These are phyloP conservation scores for Alentia gelatinosa DNA, from an alignment of 2,888 invertebrate species.

Conservation along the genomic window DNA sequence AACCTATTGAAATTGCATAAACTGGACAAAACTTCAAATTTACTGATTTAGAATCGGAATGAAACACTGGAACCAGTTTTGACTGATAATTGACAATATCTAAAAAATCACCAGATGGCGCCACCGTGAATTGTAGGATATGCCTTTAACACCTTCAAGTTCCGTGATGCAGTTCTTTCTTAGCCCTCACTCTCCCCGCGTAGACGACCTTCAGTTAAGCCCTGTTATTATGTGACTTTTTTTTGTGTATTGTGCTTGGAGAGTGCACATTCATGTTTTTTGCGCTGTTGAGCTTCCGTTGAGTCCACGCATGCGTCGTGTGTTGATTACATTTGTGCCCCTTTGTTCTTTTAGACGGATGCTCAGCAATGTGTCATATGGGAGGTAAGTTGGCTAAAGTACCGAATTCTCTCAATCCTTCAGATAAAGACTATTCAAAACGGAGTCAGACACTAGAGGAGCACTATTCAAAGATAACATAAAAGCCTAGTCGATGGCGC, in stretches of 20 bases:
- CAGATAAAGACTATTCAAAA: neutral
- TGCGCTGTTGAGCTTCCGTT: neutral
- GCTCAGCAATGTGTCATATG: constrained; percentile 21
- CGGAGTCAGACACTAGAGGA: neutral
- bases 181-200: neutral
- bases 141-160: too few species aligned
- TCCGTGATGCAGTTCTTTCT: neutral
- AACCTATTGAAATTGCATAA: too few species aligned
- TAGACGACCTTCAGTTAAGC: neutral
- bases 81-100: too few species aligned
- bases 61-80: too few species aligned
- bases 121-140: too few species aligned
- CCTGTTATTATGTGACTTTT: neutral
- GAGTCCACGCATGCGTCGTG: constrained; percentile 18
- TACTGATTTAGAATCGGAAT: too few species aligned
- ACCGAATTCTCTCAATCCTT: neutral
- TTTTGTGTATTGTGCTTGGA: neutral
- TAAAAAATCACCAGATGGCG: too few species aligned
- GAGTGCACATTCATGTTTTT: neutral
- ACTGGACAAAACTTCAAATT: too few species aligned
- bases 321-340: constrained; percentile 54
- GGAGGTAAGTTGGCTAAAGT: constrained; percentile 47
- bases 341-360: constrained; percentile 52
- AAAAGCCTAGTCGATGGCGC: neutral
- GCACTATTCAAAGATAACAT: neutral